Conservation (phyloP, 2,113 vertebrate genomes). For the Ibidorhyncha struthersii region DNA sequence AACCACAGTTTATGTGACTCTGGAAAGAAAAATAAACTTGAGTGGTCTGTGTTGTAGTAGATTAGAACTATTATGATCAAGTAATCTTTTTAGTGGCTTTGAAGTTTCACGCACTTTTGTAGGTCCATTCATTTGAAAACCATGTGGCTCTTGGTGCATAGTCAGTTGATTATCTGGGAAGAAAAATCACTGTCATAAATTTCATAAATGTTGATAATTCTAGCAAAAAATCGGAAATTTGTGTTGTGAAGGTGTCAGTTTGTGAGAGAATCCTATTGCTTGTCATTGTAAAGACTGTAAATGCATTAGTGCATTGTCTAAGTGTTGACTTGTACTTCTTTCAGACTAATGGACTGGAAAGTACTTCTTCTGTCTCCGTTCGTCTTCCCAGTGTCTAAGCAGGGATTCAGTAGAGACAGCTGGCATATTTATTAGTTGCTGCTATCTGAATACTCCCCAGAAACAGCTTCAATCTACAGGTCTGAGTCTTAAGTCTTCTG, state of each 20-base stretch:
- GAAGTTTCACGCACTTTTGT: fast-evolving
- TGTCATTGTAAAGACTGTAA: not conserved
- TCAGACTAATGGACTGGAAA: not conserved
- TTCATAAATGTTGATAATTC: not conserved
- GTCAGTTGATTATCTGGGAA: not conserved
- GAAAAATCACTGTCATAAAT: not conserved
- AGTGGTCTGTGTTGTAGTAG: not conserved
- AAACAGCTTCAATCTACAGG: not conserved
- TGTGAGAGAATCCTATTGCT: not conserved
- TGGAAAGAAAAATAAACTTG: not conserved
- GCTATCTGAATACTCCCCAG: not conserved
- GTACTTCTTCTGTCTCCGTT: not conserved
- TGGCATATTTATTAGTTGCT: not conserved
- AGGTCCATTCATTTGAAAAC: not conserved
- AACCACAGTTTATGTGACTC: not conserved
- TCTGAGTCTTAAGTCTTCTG: not conserved
- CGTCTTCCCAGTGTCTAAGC: not conserved
- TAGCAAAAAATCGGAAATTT: not conserved
- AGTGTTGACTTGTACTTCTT: not conserved
- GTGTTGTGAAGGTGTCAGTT: not conserved
- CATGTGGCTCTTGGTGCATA: fast-evolving
- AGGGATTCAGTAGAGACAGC: not conserved
- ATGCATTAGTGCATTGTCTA: not conserved
- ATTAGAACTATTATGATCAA: not conserved
- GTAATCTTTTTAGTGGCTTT: not conserved